phyloP scores from a whole-genome alignment of 2,888 invertebrate species.

The Eristalis pertinax region DNA sequence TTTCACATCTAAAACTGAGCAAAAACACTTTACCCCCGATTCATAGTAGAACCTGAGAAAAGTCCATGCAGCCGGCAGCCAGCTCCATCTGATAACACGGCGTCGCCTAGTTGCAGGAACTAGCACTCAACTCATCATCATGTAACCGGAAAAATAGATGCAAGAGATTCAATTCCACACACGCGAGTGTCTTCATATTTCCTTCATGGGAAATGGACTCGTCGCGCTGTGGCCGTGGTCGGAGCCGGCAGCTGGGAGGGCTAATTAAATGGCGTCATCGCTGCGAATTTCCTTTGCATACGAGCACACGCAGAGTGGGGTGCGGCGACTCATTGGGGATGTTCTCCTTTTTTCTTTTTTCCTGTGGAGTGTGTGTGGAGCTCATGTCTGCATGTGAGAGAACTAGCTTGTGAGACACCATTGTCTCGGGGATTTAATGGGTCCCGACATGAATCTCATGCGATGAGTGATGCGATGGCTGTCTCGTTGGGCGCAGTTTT shows the following conservation, averaged over 20 bases:
- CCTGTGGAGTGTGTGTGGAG: slow-evolving; percentile 30
- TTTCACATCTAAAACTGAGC: not conserved
- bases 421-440: slow-evolving; percentile 55
- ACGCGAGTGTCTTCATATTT: slow-evolving; percentile 41
- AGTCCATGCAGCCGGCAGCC: not conserved
- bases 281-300: slow-evolving; percentile 47
- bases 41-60: not conserved
- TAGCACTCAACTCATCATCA: not conserved
- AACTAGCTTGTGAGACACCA: slow-evolving; percentile 23
- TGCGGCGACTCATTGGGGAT: not conserved
- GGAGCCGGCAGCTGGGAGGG: slow-evolving; percentile 2
- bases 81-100: not conserved
- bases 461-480: slow-evolving; percentile 40
- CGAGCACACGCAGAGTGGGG: slow-evolving; percentile 1
- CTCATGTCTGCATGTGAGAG: slow-evolving; percentile 57
- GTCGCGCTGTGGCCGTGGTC: not conserved
- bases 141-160: slow-evolving; percentile 35
- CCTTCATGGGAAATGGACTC: slow-evolving; percentile 66
- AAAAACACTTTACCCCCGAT: not conserved
- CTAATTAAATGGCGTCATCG: slow-evolving; percentile 69
- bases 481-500: slow-evolving; percentile 27
- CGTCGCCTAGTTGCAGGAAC: not conserved
- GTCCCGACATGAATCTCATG: slow-evolving; percentile 62
- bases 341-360: not conserved
- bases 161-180: slow-evolving; percentile 42